A percentile compares a stretch with the other conserved stretches of the same genome.
Evolutionary conservation across 2,888 invertebrate genomes (phyloP).

Genomic region (Cantharis nigra): DNA sequence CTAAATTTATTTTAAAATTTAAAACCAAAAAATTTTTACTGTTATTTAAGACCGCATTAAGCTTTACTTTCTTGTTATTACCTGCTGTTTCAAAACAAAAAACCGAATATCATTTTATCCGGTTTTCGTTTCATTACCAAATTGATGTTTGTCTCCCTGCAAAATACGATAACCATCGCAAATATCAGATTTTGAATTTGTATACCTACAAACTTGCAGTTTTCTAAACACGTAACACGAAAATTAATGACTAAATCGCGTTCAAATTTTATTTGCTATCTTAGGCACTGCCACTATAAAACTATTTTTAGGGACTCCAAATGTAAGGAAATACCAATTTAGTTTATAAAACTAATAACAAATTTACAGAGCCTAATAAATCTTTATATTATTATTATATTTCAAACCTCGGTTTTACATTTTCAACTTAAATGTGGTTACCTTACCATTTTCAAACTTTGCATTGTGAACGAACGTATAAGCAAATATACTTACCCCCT

Average conservation of each 20-base stretch:
- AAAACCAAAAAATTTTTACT: background rate
- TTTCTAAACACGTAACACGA: slow-evolving; percentile 6
- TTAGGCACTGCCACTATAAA: background rate
- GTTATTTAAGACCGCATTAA: background rate
- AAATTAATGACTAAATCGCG: slow-evolving; percentile 21
- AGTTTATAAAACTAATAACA: background rate
- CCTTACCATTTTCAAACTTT: background rate
- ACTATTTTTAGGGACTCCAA: background rate
- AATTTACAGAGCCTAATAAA: background rate
- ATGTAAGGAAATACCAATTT: slow-evolving; percentile 2
- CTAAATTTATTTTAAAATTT: slow-evolving; percentile 5
- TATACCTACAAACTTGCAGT: background rate
- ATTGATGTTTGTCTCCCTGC: background rate
- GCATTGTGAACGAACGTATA: background rate
- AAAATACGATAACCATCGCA: background rate
- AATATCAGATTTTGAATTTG: background rate
- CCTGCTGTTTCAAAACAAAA: background rate
- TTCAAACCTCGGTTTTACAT: background rate
- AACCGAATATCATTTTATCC: background rate
- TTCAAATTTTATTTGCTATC: slow-evolving; percentile 17
- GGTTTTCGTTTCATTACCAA: background rate
- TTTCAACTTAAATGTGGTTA: background rate
- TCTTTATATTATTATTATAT: background rate
- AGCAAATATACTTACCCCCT: background rate
- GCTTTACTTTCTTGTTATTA: background rate